Evolutionary conservation across 2,113 vertebrate species (phyloP).

Genomic region (Motacilla alba): DNA sequence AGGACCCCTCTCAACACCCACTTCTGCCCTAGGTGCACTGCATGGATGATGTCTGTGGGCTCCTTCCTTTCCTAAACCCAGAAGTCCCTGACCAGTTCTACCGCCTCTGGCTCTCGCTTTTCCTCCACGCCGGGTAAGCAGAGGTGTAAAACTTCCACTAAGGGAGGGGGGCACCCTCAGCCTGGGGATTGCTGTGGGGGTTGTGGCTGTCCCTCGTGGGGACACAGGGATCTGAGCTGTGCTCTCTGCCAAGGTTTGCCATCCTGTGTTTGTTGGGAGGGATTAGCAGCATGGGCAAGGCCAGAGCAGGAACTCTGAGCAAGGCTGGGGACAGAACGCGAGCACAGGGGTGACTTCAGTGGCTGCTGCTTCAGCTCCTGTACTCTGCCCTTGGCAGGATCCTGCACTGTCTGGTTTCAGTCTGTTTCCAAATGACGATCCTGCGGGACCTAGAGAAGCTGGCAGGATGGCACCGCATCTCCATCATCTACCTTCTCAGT

Average conservation of each 20-base stretch:
- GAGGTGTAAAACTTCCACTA: neutral
- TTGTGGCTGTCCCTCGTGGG: neutral
- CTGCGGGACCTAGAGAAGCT: conserved; percentile 95
- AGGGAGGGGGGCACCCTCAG: neutral
- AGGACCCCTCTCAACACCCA: neutral
- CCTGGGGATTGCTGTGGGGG: neutral
- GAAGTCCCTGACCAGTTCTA: conserved; percentile 99
- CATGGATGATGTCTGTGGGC: conserved; percentile 97
- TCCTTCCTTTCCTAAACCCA: conserved; percentile 96
- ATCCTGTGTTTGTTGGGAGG: neutral
- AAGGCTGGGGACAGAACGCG: neutral
- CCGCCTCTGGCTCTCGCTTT: conserved; percentile 96
- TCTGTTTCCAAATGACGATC: conserved; percentile 99
- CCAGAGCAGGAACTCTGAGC: neutral
- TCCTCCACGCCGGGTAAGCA: conserved; percentile 93
- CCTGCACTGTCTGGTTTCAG: conserved; percentile 96
- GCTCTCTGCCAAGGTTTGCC: neutral
- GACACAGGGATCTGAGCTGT: neutral
- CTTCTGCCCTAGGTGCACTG: conserved; percentile 87
- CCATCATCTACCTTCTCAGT: conserved; percentile 97
- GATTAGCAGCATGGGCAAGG: fast-evolving
- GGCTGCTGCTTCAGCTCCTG: conserved; percentile 38
- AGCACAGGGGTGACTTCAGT: neutral
- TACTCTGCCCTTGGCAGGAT: conserved; percentile 77
- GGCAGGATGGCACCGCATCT: conserved; percentile 97